Conservation (phyloP, 2,797 vertebrate species). For the Nyctalus aviator region DNA sequence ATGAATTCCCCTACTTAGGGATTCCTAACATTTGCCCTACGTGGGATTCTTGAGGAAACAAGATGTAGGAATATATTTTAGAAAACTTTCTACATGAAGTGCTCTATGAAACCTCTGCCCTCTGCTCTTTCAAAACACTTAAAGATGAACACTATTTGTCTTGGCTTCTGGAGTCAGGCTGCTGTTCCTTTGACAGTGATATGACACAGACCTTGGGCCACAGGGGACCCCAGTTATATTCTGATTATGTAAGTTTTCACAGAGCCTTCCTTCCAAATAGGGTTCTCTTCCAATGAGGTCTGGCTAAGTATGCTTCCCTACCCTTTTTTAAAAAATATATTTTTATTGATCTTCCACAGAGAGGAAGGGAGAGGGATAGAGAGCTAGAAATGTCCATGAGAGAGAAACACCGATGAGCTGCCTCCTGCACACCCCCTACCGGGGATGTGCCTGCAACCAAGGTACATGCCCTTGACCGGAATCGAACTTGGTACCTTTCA, state of each 20-base stretch:
- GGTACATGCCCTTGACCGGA: too few species aligned
- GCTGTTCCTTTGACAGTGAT: slow-evolving; percentile 47
- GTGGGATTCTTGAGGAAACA: not conserved
- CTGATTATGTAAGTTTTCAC: not conserved
- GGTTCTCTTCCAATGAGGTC: not conserved
- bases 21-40: not conserved
- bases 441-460: too few species aligned
- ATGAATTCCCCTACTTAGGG: not conserved
- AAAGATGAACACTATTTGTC: slow-evolving; percentile 19
- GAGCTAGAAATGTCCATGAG: too few species aligned
- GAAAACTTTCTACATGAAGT: not conserved
- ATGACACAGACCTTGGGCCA: not conserved
- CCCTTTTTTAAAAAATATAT: too few species aligned
- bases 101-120: not conserved
- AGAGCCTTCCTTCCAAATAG: not conserved
- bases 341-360: too few species aligned
- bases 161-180: slow-evolving; percentile 18
- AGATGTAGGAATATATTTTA: not conserved
- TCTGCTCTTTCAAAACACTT: slow-evolving; percentile 31
- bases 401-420: too few species aligned
- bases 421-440: too few species aligned
- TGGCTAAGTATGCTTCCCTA: not conserved
- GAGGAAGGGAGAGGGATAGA: too few species aligned
- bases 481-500: too few species aligned
- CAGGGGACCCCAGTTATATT: not conserved